phyloP scores from a whole-genome alignment of 2,797 vertebrate genomes.

The Coracias cyanogaster region DNA sequence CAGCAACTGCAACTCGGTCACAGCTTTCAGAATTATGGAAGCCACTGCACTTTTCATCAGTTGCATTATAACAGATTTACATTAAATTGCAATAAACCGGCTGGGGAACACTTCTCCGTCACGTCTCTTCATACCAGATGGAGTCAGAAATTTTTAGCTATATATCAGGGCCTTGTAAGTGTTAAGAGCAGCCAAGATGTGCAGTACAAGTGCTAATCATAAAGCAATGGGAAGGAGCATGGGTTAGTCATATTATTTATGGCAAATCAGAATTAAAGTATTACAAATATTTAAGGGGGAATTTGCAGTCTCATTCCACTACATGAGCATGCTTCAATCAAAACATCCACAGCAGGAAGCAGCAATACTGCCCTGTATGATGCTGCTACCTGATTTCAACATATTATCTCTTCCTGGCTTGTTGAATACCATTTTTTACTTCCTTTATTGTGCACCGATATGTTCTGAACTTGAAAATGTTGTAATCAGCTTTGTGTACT shows the following conservation, averaged over 20 bases:
- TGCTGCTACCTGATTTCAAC: neutral
- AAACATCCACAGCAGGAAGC: neutral
- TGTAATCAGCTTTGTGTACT: neutral
- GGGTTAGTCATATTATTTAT: slow-evolving; percentile 28
- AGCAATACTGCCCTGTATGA: neutral
- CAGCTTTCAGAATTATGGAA: slow-evolving; percentile 25
- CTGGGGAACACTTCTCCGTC: slow-evolving; percentile 42
- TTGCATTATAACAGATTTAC: slow-evolving; percentile 56
- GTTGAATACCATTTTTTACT: neutral
- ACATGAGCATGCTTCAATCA: neutral
- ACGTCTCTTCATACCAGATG: slow-evolving; percentile 56
- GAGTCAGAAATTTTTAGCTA: slow-evolving; percentile 56
- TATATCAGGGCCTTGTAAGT: slow-evolving; percentile 44
- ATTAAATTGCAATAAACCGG: slow-evolving; percentile 67
- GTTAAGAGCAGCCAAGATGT: slow-evolving; percentile 31
- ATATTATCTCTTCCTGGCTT: neutral
- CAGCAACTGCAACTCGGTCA: neutral
- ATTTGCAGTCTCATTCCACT: neutral
- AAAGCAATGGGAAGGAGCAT: neutral
- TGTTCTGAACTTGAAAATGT: neutral
- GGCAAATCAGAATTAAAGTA: slow-evolving; percentile 31
- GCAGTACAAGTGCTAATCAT: neutral
- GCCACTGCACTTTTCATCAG: slow-evolving; percentile 29
- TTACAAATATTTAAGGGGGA: slow-evolving; percentile 11
- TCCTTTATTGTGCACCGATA: neutral